Conservation (phyloP, 2,113 vertebrate genomes). For the Coptodon rendalli region DNA sequence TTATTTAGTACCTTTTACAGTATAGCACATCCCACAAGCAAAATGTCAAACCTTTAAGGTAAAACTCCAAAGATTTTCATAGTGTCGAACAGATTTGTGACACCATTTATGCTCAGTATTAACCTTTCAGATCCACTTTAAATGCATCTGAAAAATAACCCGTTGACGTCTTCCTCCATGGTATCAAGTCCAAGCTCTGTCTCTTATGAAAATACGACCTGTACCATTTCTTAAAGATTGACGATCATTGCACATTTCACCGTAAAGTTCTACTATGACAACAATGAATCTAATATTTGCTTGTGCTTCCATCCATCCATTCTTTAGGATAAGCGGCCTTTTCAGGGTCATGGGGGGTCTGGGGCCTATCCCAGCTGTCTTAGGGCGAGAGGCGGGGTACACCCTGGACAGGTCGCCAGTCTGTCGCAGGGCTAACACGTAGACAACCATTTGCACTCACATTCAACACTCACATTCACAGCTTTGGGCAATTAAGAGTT, state of each 20-base stretch:
- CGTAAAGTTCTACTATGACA: not conserved
- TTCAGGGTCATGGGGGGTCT: not conserved
- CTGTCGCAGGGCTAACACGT: not conserved
- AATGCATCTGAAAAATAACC: not conserved
- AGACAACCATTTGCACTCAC: not conserved
- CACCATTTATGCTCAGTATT: not conserved
- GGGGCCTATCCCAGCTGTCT: not conserved
- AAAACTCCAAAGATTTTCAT: not conserved
- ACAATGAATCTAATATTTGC: not conserved
- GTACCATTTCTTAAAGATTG: not conserved
- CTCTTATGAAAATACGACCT: not conserved
- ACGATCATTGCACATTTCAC: not conserved
- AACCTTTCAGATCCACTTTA: not conserved
- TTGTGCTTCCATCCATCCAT: not conserved
- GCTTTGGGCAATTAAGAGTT: not conserved
- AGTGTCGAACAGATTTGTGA: not conserved
- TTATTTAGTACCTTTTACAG: not conserved
- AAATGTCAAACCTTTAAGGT: not conserved
- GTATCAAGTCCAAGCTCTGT: not conserved
- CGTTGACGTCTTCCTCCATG: not conserved
- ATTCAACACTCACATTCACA: not conserved
- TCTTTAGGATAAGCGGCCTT: not conserved
- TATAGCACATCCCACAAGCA: not conserved
- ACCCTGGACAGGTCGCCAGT: not conserved
- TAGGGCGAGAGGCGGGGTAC: not conserved